Evolutionary conservation across 2,888 invertebrate genomes (phyloP), one percentile per base, ranked within the genome.

Genomic region (Conistra vaccinii): DNA sequence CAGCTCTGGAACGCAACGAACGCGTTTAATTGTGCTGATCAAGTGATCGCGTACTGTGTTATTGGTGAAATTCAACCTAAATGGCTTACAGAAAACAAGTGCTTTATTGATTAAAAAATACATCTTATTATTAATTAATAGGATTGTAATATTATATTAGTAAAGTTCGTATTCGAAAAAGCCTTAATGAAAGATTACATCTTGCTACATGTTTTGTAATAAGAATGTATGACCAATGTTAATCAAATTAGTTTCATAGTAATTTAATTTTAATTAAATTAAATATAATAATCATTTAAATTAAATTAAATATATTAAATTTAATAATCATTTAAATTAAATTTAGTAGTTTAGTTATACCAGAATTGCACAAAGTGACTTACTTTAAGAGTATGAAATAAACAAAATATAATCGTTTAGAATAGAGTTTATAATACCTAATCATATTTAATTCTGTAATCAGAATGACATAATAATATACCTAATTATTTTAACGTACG

Each of bases 341-440:
- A n/a, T n/a, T n/a, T n/a, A n/a, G n/a, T n/a, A 57, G 69, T 72
- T 68, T 69, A 58, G 9, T 35, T 58, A 66, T 73, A 87, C 77
- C 85, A 90, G 82, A 92, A 91, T 94, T 94, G 94, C 95, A 94
- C 94, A 94, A 95, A 93, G 95, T 94, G 92, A 90, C 84, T 78
- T 79, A 67, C 39, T 68, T 74, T 75, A 61, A 45, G 14, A 26
- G 4, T 60, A 45, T n/a, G 48, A 53, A 2, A 6, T 73, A 71
- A 39, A 39, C 12, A 42, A 53, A 17, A 58, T 63, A 12, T 67
- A 55, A 53, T 74, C 39, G 42, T 23, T 53, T 60, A 68, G 20
- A 35, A 26, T 42, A 32, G 0, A 9, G 17, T 17, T 63, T 51
- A 9, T 12, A 45, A 14, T 39, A 14, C 14, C 12, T 26, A 12